phyloP scores from a whole-genome alignment of 2,113 vertebrate species.

The Brachypodius melanocephalos region DNA sequence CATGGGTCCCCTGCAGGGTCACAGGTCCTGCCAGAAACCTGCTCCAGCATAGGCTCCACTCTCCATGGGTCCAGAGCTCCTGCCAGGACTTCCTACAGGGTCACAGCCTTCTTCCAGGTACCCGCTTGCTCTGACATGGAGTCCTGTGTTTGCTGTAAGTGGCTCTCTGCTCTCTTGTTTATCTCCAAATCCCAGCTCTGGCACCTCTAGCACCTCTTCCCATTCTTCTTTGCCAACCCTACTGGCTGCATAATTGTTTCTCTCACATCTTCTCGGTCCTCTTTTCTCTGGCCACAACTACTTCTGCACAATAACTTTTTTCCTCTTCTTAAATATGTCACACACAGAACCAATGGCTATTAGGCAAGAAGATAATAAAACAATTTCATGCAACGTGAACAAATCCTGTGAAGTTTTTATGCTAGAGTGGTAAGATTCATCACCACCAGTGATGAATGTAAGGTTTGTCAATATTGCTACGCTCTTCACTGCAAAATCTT shows the following conservation, averaged over 20 bases:
- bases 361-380: not conserved
- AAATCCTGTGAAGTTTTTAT: not conserved
- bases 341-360: not conserved
- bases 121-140: not conserved
- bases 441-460: not conserved
- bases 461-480: not conserved
- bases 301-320: not conserved
- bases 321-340: not conserved
- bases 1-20: not conserved
- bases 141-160: not conserved
- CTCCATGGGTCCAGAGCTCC: accelerated
- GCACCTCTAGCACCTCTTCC: not conserved
- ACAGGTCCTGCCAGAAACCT: not conserved
- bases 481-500: not conserved
- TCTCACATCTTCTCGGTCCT: not conserved
- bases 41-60: not conserved
- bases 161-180: accelerated
- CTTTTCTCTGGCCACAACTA: not conserved
- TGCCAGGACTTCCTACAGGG: not conserved
- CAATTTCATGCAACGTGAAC: not conserved
- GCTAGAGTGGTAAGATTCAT: not conserved
- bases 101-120: not conserved
- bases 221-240: not conserved
- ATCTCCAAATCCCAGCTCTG: accelerated
- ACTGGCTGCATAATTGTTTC: not conserved